Percentiles rank a stretch among this genome's conserved stretches.
phyloP scores from a whole-genome alignment of 2,797 vertebrate species.

The Falco cherrug region DNA sequence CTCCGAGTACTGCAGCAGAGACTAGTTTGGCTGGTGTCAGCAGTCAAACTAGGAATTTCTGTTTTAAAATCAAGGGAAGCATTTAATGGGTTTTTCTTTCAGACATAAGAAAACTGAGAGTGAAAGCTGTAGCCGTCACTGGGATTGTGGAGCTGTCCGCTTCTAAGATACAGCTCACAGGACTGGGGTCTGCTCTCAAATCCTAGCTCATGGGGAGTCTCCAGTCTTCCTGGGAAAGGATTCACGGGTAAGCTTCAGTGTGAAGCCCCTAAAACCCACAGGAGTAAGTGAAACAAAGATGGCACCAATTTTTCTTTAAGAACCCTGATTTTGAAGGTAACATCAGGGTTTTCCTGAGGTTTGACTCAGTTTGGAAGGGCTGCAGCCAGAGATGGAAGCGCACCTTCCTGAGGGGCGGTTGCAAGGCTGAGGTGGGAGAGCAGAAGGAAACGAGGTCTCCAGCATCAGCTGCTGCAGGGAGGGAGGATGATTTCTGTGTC shows the following conservation, averaged over 20 bases:
- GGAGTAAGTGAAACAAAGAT: background rate
- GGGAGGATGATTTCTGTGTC: background rate
- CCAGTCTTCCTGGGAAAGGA: background rate
- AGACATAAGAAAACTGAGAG: background rate
- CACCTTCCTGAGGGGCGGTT: fast-evolving
- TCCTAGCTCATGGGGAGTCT: background rate
- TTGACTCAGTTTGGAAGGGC: background rate
- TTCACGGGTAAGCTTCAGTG: background rate
- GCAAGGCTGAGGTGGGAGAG: background rate
- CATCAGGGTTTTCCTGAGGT: background rate
- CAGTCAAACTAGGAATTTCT: background rate
- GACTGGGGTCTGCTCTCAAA: background rate
- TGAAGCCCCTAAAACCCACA: fast-evolving
- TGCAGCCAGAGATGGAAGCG: background rate
- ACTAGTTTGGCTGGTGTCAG: background rate
- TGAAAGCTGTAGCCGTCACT: fast-evolving
- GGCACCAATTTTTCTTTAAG: background rate
- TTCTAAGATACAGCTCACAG: background rate
- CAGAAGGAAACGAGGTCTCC: background rate
- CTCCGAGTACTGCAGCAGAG: background rate
- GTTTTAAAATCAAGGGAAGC: background rate
- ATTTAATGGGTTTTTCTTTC: background rate
- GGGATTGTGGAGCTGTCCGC: background rate
- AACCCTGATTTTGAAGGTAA: background rate
- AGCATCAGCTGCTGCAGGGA: background rate